These are phyloP conservation scores for Ichneumoninae sp. DNA, from an alignment of 2,888 invertebrate species.

Conservation along the genomic window DNA sequence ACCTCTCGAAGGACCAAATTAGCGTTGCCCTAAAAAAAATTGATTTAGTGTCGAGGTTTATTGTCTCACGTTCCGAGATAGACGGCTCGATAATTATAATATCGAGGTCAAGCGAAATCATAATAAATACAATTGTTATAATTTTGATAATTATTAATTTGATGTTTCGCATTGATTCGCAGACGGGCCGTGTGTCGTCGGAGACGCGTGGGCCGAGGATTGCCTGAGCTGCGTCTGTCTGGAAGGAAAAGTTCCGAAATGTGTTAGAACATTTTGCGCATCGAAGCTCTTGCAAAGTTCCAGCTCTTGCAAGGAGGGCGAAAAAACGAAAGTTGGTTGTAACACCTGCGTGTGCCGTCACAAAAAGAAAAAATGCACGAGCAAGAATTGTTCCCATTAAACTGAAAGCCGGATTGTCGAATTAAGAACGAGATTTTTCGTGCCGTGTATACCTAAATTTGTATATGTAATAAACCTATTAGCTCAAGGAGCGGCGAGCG, in stretches of 20 bases:
- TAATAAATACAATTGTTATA: neutral
- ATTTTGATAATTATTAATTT: constrained; percentile 1
- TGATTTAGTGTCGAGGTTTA: no score
- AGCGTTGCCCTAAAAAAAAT: no score
- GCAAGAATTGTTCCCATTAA: constrained; percentile 48
- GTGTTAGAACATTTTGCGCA: constrained; percentile 67
- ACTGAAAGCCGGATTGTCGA: neutral
- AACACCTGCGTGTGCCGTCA: constrained; percentile 64
- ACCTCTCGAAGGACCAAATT: neutral
- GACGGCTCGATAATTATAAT: neutral
- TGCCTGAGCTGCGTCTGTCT: constrained; percentile 67
- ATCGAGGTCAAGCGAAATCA: neutral
- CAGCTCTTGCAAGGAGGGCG: constrained; percentile 63
- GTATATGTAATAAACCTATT: constrained; percentile 4
- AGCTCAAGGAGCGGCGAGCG: constrained; percentile 9
- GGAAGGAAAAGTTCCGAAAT: constrained; percentile 52
- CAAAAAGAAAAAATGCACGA: constrained; percentile 59
- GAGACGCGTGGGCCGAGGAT: constrained; percentile 70
- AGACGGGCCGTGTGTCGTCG: constrained; percentile 66
- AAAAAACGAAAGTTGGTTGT: constrained; percentile 54
- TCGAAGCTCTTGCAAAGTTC: constrained; percentile 54
- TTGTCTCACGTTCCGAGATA: no score
- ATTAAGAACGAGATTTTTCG: neutral
- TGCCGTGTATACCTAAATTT: neutral
- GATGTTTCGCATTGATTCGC: neutral